Conservation (phyloP, 2,113 vertebrate genomes). For the Ceratotherium simum region DNA sequence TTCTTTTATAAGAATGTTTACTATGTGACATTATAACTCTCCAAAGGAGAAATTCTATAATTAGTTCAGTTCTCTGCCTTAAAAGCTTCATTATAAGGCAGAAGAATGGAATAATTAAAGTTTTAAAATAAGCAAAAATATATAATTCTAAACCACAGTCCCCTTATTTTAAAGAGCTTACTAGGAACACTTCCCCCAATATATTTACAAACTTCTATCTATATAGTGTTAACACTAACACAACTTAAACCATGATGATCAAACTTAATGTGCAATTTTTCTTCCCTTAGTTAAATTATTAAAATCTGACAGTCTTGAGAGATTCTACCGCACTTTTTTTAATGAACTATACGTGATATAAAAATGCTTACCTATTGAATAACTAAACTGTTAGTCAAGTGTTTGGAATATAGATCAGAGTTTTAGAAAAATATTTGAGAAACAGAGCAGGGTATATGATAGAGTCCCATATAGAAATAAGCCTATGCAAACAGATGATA, state of each 20-base stretch:
- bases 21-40: slow-evolving; percentile 70
- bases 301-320: slow-evolving; percentile 42
- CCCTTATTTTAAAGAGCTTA: slow-evolving; percentile 76
- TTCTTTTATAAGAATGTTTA: slow-evolving; percentile 70
- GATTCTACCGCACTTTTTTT: not conserved
- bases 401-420: not conserved
- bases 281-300: slow-evolving; percentile 34
- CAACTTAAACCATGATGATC: slow-evolving; percentile 57
- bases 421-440: slow-evolving; percentile 39
- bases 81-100: slow-evolving; percentile 62
- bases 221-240: slow-evolving; percentile 75
- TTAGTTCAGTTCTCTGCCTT: slow-evolving; percentile 67
- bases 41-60: slow-evolving; percentile 67
- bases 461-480: not conserved
- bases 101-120: slow-evolving; percentile 66
- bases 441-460: not conserved
- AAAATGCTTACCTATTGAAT: not conserved
- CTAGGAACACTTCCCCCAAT: slow-evolving; percentile 62
- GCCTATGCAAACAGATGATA: not conserved
- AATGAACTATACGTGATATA: not conserved
- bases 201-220: slow-evolving; percentile 72
- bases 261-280: slow-evolving; percentile 59
- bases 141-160: slow-evolving; percentile 62
- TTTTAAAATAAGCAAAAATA: slow-evolving; percentile 69
- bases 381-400: not conserved